Percentiles rank a stretch among this genome's conserved stretches.
Evolutionary conservation across 2,113 vertebrate genomes (phyloP).

Genomic region (Arenaria interpres): DNA sequence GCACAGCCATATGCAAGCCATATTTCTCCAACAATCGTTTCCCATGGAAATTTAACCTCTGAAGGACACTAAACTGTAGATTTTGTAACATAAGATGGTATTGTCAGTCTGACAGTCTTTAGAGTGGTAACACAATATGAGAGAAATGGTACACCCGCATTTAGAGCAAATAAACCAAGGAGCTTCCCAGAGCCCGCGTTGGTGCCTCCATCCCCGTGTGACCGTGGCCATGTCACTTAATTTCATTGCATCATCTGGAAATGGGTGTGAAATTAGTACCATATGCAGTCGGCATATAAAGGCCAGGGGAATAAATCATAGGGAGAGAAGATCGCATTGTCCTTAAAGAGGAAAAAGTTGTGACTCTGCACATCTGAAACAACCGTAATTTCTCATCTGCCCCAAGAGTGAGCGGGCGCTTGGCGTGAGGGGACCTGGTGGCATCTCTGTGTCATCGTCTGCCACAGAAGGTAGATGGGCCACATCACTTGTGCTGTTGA

Average conservation of each 20-base stretch:
- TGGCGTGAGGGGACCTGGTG: not conserved
- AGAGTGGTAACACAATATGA: not conserved
- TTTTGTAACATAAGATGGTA: not conserved
- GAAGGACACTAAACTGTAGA: not conserved
- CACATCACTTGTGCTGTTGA: not conserved
- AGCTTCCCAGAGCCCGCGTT: not conserved
- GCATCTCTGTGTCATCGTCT: not conserved
- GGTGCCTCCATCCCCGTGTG: not conserved
- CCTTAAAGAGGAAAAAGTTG: not conserved
- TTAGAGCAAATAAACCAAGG: not conserved
- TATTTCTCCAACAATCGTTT: constrained; percentile 23
- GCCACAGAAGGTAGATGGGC: not conserved
- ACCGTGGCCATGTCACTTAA: constrained; percentile 9
- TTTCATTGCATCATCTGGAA: constrained; percentile 35
- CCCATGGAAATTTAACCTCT: constrained; percentile 28
- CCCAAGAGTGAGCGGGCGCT: accelerated
- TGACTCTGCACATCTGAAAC: not conserved
- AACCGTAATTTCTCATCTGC: not conserved
- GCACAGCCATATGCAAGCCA: constrained; percentile 10
- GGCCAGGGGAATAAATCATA: not conserved
- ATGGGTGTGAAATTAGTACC: constrained; percentile 40
- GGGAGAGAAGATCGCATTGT: not conserved
- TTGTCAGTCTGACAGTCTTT: not conserved
- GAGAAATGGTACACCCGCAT: not conserved
- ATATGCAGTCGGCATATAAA: not conserved